These are phyloP conservation scores for Metopolophium dirhodum DNA, from an alignment of 1,140 invertebrate species.

Conservation along the genomic window DNA sequence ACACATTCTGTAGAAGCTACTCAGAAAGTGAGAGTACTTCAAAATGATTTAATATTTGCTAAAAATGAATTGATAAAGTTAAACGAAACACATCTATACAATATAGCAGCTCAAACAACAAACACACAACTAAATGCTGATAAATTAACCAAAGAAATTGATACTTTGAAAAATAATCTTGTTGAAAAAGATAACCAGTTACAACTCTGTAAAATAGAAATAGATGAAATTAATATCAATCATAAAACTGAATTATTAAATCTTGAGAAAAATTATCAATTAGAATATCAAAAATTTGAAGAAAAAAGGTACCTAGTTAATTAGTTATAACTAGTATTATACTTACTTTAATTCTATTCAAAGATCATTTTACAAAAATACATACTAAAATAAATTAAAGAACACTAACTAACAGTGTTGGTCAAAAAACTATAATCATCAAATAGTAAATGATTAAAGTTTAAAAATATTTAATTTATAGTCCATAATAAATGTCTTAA, in stretches of 20 bases:
- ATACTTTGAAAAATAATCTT: not conserved
- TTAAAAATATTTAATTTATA: too few relatives aligned
- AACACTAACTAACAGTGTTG: not conserved
- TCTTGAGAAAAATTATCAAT: not conserved
- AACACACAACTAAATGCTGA: not conserved
- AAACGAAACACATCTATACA: not conserved
- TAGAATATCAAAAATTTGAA: not conserved
- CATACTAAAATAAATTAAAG: not conserved
- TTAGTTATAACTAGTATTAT: not conserved
- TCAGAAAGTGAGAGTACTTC: not conserved
- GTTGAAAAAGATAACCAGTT: not conserved
- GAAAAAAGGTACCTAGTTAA: not conserved
- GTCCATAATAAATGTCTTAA: not conserved
- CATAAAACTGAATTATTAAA: not conserved
- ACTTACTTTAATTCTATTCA: not conserved
- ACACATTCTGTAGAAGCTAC: not conserved
- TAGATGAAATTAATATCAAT: not conserved
- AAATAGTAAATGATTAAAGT: not conserved
- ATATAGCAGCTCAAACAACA: not conserved
- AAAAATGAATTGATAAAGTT: conserved; percentile 18
- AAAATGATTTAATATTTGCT: not conserved
- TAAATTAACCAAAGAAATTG: not conserved
- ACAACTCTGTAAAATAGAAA: not conserved
- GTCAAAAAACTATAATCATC: not conserved
- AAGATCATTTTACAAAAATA: not conserved